These are phyloP conservation scores for Apodemus sylvaticus DNA, from an alignment of 2,113 vertebrate genomes.

Conservation along the genomic window DNA sequence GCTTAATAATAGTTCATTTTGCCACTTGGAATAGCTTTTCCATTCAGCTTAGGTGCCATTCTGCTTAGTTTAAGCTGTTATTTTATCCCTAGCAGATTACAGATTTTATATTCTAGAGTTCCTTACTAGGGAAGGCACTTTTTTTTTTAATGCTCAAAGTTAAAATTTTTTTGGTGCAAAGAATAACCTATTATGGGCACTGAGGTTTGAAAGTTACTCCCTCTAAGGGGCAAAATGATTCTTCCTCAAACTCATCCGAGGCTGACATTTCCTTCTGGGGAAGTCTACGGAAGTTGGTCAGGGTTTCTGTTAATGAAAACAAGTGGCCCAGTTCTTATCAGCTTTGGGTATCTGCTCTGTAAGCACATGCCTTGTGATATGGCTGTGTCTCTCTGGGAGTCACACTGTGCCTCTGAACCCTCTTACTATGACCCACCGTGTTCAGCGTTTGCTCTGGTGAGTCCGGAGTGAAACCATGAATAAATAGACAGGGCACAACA, in stretches of 20 bases:
- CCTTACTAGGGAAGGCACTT: neutral
- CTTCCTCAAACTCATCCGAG: neutral
- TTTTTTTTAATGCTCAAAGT: neutral
- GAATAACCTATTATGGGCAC: neutral
- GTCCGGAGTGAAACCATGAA: slow-evolving; percentile 39
- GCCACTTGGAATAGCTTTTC: slow-evolving; percentile 56
- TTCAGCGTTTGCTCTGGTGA: slow-evolving; percentile 21
- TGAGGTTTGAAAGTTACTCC: slow-evolving; percentile 42
- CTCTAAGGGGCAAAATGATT: slow-evolving; percentile 30
- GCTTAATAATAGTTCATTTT: slow-evolving; percentile 67
- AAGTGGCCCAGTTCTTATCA: slow-evolving; percentile 81
- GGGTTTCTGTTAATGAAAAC: slow-evolving; percentile 76
- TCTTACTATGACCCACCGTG: slow-evolving; percentile 79
- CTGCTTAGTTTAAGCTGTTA: slow-evolving; percentile 59
- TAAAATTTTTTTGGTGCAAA: slow-evolving; percentile 2
- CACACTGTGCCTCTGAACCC: slow-evolving; percentile 70
- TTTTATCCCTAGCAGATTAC: slow-evolving; percentile 60
- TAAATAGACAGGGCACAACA: neutral
- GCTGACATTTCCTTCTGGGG: slow-evolving; percentile 63
- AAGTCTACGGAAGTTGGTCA: slow-evolving; percentile 71
- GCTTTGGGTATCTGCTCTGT: slow-evolving; percentile 76
- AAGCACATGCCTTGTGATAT: slow-evolving; percentile 76
- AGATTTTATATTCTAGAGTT: slow-evolving; percentile 60
- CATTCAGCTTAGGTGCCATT: slow-evolving; percentile 69
- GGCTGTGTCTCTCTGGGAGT: slow-evolving; percentile 72